Base-by-base conservation (phyloP, 2,888 invertebrate species). In the Stenurella melanura region DNA sequence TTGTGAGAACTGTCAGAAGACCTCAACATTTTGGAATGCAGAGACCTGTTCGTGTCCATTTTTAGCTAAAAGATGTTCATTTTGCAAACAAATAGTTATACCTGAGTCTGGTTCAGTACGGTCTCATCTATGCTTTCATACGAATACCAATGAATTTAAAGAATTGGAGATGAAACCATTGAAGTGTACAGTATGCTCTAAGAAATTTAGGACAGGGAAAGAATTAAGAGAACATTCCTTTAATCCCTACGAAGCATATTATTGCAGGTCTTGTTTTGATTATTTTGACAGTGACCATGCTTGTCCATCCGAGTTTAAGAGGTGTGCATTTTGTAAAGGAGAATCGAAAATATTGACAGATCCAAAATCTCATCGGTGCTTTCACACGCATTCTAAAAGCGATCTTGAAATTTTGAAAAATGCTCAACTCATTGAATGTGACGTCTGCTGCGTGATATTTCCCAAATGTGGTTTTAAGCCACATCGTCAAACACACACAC, bases 291-390 rank as follows among this genome's bases (percentile, higher is more conserved):
- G 42, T 26, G 54, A 30, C 15, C 72, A 73, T 56, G 17, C 56
- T 1, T 74, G 74, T 15, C 42, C 68, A 19, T 6, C 18, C 11
- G 19, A 61, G 17, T 9, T 34, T 17, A 63, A 54, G 18, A 63
- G 12, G 6, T 74, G 74, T 42, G 74, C 69, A 15, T 74, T 74
- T 61, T 74, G 74, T 38, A 69, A 34, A 74, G 19, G 56, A 56
- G 10, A 0, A 10, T 34, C 38, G 17, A 34, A 19, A 34, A 63
- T 18, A 38, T 15, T 12, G 18, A 18, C 3, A 19, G 6, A 38
- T 34, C 63, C 63, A 15, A 50, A n/a, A 17, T 42, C 21, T 3
- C 75, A 75, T 67, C 7, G 12, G 1, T 75, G 75, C 56, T 75
- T 72, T 17, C 66, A 72, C 42, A 42, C 18, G 9, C 30, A 67